Evolutionary conservation across 2,797 vertebrate species (phyloP).

Genomic region (Chaenodraco wilsoni): DNA sequence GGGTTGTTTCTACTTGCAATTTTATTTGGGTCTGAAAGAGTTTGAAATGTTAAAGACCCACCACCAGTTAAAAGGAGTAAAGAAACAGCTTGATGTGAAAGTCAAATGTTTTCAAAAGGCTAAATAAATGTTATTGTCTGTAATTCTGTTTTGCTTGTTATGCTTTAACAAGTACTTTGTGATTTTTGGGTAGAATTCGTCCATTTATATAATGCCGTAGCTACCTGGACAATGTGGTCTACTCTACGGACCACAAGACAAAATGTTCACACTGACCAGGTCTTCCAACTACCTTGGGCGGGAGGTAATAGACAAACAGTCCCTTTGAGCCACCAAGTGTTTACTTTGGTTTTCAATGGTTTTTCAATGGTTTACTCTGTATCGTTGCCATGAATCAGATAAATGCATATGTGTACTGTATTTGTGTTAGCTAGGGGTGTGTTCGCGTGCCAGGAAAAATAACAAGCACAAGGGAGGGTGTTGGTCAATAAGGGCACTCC

Average conservation of each 20-base stretch:
- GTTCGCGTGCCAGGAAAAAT: constrained; percentile 77
- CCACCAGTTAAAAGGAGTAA: not conserved
- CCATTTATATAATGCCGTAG: constrained; percentile 17
- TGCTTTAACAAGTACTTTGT: too few relatives aligned
- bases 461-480: constrained; percentile 77
- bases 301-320: constrained; percentile 61
- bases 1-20: not conserved
- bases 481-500: constrained; percentile 73
- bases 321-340: constrained; percentile 67
- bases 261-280: constrained; percentile 41
- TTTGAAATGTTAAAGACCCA: not conserved
- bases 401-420: constrained; percentile 75
- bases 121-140: not conserved
- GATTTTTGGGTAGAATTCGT: not conserved
- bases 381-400: constrained; percentile 69
- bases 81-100: not conserved
- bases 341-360: constrained; percentile 78
- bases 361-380: constrained; percentile 72
- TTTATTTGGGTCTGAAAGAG: not conserved
- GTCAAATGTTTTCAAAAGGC: not conserved
- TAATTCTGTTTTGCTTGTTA: too few relatives aligned
- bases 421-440: constrained; percentile 74
- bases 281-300: constrained; percentile 25
- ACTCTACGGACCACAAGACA: constrained; percentile 41
- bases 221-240: constrained; percentile 38